Conservation (phyloP, 2,113 vertebrate genomes). For the Psephotus haematonotus region DNA sequence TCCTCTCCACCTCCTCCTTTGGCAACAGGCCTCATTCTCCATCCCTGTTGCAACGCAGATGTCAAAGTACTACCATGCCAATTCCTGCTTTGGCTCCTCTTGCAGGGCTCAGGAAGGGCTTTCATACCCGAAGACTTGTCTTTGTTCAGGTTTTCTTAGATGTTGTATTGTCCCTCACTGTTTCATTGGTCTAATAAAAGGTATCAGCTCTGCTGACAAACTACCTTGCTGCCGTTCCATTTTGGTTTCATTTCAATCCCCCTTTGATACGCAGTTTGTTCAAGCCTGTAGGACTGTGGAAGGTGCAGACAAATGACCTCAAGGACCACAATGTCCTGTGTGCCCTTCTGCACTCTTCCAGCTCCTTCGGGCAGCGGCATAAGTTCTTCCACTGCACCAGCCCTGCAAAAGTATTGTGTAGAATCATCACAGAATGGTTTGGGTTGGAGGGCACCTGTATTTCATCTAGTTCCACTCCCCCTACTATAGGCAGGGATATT, state of each 20-base stretch:
- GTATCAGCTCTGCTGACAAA: background rate
- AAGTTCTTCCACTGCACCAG: background rate
- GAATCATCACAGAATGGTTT: background rate
- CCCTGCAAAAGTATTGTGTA: accelerated
- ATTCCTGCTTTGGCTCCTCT: background rate
- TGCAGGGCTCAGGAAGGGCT: background rate
- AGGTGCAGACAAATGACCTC: background rate
- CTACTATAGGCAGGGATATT: background rate
- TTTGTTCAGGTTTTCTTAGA: background rate
- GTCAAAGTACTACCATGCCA: background rate
- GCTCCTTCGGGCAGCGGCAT: background rate
- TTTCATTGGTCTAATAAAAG: conserved; percentile 2
- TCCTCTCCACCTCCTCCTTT: background rate
- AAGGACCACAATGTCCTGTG: background rate
- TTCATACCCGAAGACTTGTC: background rate
- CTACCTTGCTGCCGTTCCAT: background rate
- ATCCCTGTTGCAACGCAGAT: accelerated
- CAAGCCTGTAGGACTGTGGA: background rate
- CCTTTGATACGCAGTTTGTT: background rate
- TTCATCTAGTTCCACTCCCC: background rate
- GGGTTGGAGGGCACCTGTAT: background rate
- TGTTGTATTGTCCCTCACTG: background rate
- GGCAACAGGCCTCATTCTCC: background rate
- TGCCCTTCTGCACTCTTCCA: background rate
- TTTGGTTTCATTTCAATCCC: background rate